Evolutionary conservation across 2,888 invertebrate genomes (phyloP), one percentile per base, ranked within the genome.

Genomic region (Stramonita haemastoma): DNA sequence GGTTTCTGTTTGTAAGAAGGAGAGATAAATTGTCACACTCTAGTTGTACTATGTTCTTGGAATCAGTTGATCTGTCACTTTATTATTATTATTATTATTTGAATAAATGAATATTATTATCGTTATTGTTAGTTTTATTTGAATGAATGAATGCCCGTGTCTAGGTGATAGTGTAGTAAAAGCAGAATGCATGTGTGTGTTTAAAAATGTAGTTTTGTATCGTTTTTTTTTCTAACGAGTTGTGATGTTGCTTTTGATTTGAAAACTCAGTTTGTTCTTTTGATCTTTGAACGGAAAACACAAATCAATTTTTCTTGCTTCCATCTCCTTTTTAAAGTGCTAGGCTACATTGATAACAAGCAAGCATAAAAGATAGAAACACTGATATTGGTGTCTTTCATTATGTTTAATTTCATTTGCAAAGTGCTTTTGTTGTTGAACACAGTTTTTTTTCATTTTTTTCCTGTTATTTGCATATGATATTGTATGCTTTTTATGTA

Each of bases 211-310:
- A 66, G 66, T 66, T 22, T 26, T 66, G 66, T 66, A 11, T 73
- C 73, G 1, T 26, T 70, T 70, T n/a, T 8, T 73, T 29, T 73
- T n/a, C 5, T 73, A 22, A n/a, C 26, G 0, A 22, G n/a, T 73
- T 73, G 17, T 73, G n/a, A 26, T 73, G 11, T 73, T 73, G 22
- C 29, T 73, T 73, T 73, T 17, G 73, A 1, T 73, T 73, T 73
- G 73, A 73, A 26, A n/a, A 73, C 26, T 73, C 73, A n/a, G 73
- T n/a, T 73, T 73, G 73, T 29, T 73, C n/a, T 73, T 73, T 73
- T 73, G n/a, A 73, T 73, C 22, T 29, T 22, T 4, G 73, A 73
- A 60, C 15, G 4, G 22, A 11, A 11, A 26, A 73, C n/a, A 11
- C 26, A 5, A n/a, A 73, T 73, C 29, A 2, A 22, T 26, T 11